These are phyloP conservation scores for Columba guinea DNA, from an alignment of 2,797 vertebrate genomes.

Conservation along the genomic window DNA sequence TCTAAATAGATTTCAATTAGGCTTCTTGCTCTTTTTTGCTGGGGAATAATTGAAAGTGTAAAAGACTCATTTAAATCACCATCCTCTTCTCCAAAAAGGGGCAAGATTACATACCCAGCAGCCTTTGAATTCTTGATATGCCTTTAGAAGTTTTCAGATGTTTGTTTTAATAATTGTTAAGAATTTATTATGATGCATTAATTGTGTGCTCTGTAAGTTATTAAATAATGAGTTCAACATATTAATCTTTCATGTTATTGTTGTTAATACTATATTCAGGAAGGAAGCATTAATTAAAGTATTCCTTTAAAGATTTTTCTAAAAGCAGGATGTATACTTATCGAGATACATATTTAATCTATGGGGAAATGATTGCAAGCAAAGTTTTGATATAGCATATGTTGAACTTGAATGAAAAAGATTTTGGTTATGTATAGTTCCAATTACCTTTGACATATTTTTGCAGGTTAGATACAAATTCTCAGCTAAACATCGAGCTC, in stretches of 20 bases:
- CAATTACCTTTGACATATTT: constrained; percentile 76
- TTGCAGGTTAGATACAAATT: constrained; percentile 75
- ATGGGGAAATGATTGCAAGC: constrained; percentile 50
- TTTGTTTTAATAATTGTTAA: constrained; percentile 63
- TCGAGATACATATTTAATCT: constrained; percentile 46
- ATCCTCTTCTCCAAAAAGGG: constrained; percentile 20
- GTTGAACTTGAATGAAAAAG: constrained; percentile 71
- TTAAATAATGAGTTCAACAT: constrained; percentile 56
- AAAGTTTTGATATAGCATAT: constrained; percentile 70
- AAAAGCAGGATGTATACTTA: background rate
- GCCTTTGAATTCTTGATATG: constrained; percentile 52
- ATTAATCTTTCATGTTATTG: constrained; percentile 71
- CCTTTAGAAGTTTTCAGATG: constrained; percentile 53
- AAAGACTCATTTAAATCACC: constrained; percentile 28
- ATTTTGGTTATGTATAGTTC: constrained; percentile 72
- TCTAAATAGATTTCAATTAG: constrained; percentile 74
- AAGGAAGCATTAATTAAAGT: constrained; percentile 58
- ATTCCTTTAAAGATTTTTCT: constrained; percentile 29
- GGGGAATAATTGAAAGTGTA: constrained; percentile 52
- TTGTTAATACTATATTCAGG: constrained; percentile 58
- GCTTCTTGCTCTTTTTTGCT: constrained; percentile 27
- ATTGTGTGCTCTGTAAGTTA: constrained; percentile 44
- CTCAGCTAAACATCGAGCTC: constrained; percentile 72
- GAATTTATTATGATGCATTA: constrained; percentile 69
- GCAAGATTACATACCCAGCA: constrained; percentile 17